Base-by-base conservation (phyloP, 92 coral and sea anemone genomes). In the Metridium senile region DNA sequence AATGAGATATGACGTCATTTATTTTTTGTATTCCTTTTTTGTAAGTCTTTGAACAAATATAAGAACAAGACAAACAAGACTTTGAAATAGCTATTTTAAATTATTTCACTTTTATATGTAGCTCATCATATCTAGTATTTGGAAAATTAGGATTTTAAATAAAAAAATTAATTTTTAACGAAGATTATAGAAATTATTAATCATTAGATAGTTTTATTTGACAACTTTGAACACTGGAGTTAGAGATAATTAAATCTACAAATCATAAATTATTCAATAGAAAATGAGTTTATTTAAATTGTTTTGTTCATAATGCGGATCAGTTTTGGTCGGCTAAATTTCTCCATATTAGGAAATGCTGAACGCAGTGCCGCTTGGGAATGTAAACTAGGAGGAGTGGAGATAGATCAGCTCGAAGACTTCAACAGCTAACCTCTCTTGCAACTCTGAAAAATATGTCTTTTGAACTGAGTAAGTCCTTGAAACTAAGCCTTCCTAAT, bases 391-490 rank as follows among this genome's bases (percentile, higher is more conserved):
- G 66, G 76, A 72, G 76, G 76, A 25, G 76, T 56, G n/a, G n/a
- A n/a, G n/a, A n/a, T n/a, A n/a, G n/a, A n/a, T 1, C 28, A 1
- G 28, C 19, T 9, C 2, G 16, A 21, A 7, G 10, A 33, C 29
- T n/a, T 70, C 74, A 68, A 31, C 65, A 23, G 25, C 22, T 8
- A 54, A 45, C 51, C 16, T 45, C 9, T 21, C 2, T 58, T 10
- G 65, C 6, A 58, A 11, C 26, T n/a, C n/a, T n/a, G n/a, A 64
- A 43, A 43, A 78, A 68, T 9, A 78, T 78, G 83, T 51, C 83
- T 78, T 70, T 70, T 54, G 68, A 33, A 32, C 68, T 11, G 30
- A 78, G 83, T 78, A 78, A 78, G 83, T 78, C 20, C 1, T 22
- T 22, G 25, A 56, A 53, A n/a, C 31, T 56, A 16, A 54, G 17